Conservation (phyloP, 2,113 vertebrate species). For the Osmerus mordax region DNA sequence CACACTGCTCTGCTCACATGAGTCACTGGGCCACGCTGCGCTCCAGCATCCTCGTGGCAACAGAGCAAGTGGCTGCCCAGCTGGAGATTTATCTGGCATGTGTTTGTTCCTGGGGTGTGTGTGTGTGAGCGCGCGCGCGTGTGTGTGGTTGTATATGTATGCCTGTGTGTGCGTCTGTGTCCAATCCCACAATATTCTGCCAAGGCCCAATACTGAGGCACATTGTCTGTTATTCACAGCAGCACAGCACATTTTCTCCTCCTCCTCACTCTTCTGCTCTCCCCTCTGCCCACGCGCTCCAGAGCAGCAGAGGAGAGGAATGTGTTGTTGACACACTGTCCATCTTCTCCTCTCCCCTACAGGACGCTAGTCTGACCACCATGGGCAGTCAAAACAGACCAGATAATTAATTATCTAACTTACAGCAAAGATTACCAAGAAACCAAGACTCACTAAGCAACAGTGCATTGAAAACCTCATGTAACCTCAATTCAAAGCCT, state of each 20-base stretch:
- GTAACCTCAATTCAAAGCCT: too few species aligned
- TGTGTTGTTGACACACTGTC: constrained; percentile 55
- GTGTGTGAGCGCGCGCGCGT: constrained; percentile 21
- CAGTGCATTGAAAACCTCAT: neutral
- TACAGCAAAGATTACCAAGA: neutral
- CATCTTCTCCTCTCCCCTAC: constrained; percentile 27
- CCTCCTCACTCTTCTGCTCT: constrained; percentile 12
- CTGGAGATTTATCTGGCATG: constrained; percentile 55
- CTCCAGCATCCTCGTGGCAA: constrained; percentile 52
- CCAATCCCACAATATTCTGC: constrained; percentile 35
- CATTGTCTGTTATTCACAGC: constrained; percentile 61
- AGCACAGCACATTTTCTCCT: constrained; percentile 56
- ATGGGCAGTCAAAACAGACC: neutral
- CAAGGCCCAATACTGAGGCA: constrained; percentile 49
- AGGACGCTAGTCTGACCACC: neutral
- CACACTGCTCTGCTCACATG: constrained; percentile 46
- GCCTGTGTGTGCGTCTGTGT: constrained; percentile 18
- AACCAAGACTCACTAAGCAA: constrained; percentile 2
- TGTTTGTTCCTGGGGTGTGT: constrained; percentile 38
- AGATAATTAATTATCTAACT: constrained; percentile 16
- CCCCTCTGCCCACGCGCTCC: constrained; percentile 52
- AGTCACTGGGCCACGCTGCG: constrained; percentile 50
- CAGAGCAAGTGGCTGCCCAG: constrained; percentile 54
- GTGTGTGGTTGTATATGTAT: neutral
- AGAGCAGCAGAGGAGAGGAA: constrained; percentile 56